Percentiles rank a stretch among this genome's conserved stretches.
phyloP scores from a whole-genome alignment of 1,140 invertebrate species.

The Heliconius hewitsoni region DNA sequence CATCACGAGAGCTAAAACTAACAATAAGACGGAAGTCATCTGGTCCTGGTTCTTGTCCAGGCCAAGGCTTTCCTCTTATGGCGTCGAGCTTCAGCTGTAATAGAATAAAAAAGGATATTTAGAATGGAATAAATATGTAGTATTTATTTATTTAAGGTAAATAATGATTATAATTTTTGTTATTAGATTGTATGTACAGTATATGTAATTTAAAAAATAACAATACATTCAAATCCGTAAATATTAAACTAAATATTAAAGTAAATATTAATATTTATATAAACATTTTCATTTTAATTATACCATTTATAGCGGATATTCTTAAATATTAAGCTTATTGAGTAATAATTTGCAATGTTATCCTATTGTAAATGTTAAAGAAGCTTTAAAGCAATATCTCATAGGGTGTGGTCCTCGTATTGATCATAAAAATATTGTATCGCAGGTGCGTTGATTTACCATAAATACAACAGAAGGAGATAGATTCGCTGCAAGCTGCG shows the following conservation, averaged over 20 bases:
- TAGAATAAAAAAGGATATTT: background rate
- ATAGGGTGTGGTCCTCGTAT: background rate
- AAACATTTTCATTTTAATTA: no score
- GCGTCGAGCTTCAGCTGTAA: background rate
- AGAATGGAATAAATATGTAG: background rate
- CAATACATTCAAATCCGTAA: no score
- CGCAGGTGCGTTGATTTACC: background rate
- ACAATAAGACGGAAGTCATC: slow-evolving; percentile 9
- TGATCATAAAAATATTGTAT: background rate
- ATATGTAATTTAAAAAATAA: no score
- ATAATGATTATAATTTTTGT: no score
- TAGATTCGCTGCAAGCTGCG: slow-evolving; percentile 13
- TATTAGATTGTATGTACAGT: no score
- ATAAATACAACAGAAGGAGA: slow-evolving; percentile 1
- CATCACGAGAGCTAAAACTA: background rate
- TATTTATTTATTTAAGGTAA: no score
- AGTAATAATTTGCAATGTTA: no score
- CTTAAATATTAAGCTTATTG: no score
- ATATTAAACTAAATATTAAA: no score
- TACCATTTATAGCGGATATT: no score
- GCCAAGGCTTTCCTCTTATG: background rate
- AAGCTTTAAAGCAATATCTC: background rate
- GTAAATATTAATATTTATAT: no score
- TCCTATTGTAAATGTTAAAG: background rate
- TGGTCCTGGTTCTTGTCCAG: background rate